Base-by-base conservation (phyloP, 2,888 invertebrate species). In the Peribatodes rhomboidaria region DNA sequence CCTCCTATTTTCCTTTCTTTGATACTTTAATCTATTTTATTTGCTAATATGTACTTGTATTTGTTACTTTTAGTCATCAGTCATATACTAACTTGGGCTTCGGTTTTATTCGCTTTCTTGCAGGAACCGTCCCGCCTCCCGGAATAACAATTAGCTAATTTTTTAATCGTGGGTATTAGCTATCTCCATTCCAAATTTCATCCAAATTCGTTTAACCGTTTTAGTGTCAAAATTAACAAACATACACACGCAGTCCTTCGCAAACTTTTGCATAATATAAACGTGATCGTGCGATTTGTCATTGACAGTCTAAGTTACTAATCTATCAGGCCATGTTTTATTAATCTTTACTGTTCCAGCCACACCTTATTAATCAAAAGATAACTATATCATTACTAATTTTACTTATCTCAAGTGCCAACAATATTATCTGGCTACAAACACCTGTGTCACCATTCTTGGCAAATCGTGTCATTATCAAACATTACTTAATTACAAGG, bases 361-460 rank as follows among this genome's bases (percentile, higher is more conserved):
- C 62, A 67, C 67, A 53, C 67, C 67, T 65, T 65, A 61, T 61
- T 61, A 54, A 66, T 66, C 41, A 52, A 52, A 65, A 61, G 39
- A 61, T 55, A 54, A 61, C 44, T 0, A 33, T 50, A 42, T 27
- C 27, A 27, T 31, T 10, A 37, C 14, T 41, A n/a, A 54, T 27
- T 20, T 52, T 16, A 42, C 33, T 65, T 65, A 67, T 65, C 50
- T 58, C 54, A 41, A 50, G 49, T 54, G 50, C 46, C 18, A 55
- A 54, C 42, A 44, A 18, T 42, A 18, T 65, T 50, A 62, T 50
- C 33, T 20, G 54, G 4, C 33, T 35, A 42, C 22, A 53, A 64
- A 62, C 64, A 71, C 53, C 65, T 68, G 65, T 65, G 61, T 69
- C 62, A 71, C 63, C 57, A 64, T 67, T 68, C 52, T 55, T 65